These are phyloP conservation scores for Enteromius anoplus DNA, from an alignment of 2,797 vertebrate species.

Conservation along the genomic window DNA sequence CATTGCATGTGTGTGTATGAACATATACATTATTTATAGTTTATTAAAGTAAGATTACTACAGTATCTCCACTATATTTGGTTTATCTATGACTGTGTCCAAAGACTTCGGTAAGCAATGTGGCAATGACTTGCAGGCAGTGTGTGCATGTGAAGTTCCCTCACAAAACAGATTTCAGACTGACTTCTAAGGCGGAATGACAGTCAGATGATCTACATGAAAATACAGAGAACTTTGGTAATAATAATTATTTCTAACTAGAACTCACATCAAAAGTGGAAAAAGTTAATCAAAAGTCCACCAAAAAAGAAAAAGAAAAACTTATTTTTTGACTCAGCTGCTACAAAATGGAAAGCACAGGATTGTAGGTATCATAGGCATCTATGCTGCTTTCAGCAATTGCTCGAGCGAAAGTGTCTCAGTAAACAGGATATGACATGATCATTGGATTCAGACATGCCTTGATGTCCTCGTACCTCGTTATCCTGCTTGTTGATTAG, in stretches of 20 bases:
- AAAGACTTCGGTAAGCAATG: background rate
- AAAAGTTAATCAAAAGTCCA: background rate
- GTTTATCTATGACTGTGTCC: background rate
- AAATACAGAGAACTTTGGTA: background rate
- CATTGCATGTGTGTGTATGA: constrained; percentile 3
- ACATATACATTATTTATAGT: constrained; percentile 62
- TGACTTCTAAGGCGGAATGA: background rate
- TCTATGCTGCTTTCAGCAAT: background rate
- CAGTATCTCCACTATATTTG: background rate
- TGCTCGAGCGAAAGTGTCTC: background rate
- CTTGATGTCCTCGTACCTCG: background rate
- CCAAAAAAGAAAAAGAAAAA: too few species aligned
- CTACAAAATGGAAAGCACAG: background rate
- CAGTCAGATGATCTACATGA: background rate
- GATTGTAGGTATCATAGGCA: background rate
- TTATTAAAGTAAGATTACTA: constrained; percentile 69
- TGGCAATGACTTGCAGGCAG: background rate
- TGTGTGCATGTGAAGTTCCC: background rate
- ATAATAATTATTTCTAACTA: background rate
- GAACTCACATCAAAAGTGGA: background rate
- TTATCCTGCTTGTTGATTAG: background rate
- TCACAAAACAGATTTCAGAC: background rate
- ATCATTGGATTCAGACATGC: background rate
- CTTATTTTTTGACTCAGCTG: too few species aligned
- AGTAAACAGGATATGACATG: background rate